Percentiles rank a stretch among this genome's conserved stretches.
These are phyloP conservation scores for Tautogolabrus adspersus DNA, from an alignment of 2,113 vertebrate species.

Conservation along the genomic window DNA sequence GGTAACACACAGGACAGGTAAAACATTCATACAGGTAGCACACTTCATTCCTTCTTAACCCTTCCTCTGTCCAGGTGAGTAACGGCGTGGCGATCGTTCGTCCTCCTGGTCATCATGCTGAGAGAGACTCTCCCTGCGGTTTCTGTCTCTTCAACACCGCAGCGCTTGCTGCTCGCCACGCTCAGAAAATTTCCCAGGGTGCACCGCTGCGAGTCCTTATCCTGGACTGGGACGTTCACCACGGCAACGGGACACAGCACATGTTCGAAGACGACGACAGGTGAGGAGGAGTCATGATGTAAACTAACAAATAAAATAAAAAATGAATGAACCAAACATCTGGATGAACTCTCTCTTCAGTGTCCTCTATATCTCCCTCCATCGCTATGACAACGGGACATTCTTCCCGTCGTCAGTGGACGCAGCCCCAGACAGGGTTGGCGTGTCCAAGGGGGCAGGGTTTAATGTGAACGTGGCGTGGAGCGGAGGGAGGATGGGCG, in stretches of 20 bases:
- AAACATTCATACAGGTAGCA: no score
- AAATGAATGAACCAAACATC: neutral
- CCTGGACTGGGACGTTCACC: slow-evolving; percentile 93
- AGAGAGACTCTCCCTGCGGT: slow-evolving; percentile 85
- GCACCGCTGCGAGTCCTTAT: slow-evolving; percentile 85
- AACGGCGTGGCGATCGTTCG: slow-evolving; percentile 89
- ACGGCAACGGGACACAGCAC: slow-evolving; percentile 94
- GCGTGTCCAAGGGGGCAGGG: slow-evolving; percentile 82
- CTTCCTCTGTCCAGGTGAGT: slow-evolving; percentile 79
- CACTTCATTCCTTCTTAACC: no score
- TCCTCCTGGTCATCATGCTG: slow-evolving; percentile 90
- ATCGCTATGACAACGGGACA: slow-evolving; percentile 88
- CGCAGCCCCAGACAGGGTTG: slow-evolving; percentile 81
- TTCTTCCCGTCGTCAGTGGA: slow-evolving; percentile 90
- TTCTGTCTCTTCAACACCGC: slow-evolving; percentile 94
- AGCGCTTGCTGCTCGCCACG: slow-evolving; percentile 87
- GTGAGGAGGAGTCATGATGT: slow-evolving; percentile 62
- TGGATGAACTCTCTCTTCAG: slow-evolving; percentile 50
- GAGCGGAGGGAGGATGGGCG: slow-evolving; percentile 87
- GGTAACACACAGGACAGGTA: no score
- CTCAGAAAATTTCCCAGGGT: slow-evolving; percentile 81
- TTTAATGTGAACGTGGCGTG: slow-evolving; percentile 92
- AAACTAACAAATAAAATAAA: neutral
- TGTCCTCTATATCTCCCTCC: slow-evolving; percentile 90
- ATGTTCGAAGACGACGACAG: slow-evolving; percentile 90